Conservation (phyloP, 2,113 vertebrate species). For the Rostratula benghalensis region DNA sequence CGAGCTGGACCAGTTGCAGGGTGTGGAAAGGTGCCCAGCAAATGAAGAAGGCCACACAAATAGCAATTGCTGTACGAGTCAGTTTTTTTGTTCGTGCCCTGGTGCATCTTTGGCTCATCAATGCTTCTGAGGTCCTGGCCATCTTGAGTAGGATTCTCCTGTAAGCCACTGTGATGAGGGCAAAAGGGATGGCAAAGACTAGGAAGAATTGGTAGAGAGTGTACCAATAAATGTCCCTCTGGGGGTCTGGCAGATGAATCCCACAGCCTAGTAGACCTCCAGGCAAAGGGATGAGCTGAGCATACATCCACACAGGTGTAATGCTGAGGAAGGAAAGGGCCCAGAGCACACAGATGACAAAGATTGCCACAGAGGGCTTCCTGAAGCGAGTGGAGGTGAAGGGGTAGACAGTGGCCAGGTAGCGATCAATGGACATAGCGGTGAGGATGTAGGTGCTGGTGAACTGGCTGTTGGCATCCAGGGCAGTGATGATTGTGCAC, state of each 20-base stretch:
- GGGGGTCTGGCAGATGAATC: slow-evolving; percentile 50
- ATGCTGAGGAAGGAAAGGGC: slow-evolving; percentile 63
- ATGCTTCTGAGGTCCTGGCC: slow-evolving; percentile 20
- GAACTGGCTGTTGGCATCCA: slow-evolving; percentile 70
- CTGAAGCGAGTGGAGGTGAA: slow-evolving; percentile 55
- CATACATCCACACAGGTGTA: slow-evolving; percentile 60
- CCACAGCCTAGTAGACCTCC: slow-evolving; percentile 56
- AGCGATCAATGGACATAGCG: slow-evolving; percentile 51
- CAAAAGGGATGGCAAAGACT: slow-evolving; percentile 67
- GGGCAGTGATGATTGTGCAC: slow-evolving; percentile 60
- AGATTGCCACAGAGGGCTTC: slow-evolving; percentile 41
- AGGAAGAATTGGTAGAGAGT: slow-evolving; percentile 77
- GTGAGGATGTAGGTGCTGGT: slow-evolving; percentile 69
- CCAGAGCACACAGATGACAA: slow-evolving; percentile 28
- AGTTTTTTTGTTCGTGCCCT: slow-evolving; percentile 35
- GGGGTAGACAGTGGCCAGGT: slow-evolving; percentile 57
- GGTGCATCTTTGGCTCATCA: slow-evolving; percentile 29
- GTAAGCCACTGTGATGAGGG: slow-evolving; percentile 57
- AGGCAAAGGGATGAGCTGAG: slow-evolving; percentile 53
- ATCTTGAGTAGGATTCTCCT: slow-evolving; percentile 58
- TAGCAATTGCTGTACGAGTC: slow-evolving; percentile 34
- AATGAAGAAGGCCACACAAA: slow-evolving; percentile 53
- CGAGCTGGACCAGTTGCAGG: slow-evolving; percentile 56
- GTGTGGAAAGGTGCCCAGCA: slow-evolving; percentile 67
- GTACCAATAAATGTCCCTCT: slow-evolving; percentile 66